Evolutionary conservation across 2,888 invertebrate genomes (phyloP).

Genomic region (Aelia acuminata): DNA sequence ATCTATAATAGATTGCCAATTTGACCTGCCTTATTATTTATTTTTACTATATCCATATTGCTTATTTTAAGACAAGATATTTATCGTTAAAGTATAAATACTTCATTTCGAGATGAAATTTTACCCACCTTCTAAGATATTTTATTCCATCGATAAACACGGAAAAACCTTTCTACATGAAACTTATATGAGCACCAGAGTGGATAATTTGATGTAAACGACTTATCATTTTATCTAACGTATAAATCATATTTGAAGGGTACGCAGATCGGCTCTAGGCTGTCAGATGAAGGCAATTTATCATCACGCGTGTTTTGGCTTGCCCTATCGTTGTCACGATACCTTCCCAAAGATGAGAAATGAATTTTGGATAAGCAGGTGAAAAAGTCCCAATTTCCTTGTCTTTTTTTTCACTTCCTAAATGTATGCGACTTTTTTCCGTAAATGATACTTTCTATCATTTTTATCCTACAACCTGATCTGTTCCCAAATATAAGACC

Average conservation of each 20-base stretch:
- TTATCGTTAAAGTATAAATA: neutral
- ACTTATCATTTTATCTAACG: neutral
- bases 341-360: neutral
- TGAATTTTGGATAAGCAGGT: neutral
- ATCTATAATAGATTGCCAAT: too few relatives aligned
- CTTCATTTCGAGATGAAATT: neutral
- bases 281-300: neutral
- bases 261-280: neutral
- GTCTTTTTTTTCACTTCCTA: too few relatives aligned
- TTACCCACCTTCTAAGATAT: neutral
- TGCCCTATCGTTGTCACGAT: constrained; percentile 3
- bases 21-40: neutral
- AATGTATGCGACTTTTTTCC: too few relatives aligned
- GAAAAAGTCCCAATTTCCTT: neutral
- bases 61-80: neutral
- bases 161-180: neutral
- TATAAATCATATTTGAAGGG: constrained; percentile 13
- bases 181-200: neutral
- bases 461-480: too few relatives aligned
- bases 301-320: constrained; percentile 12
- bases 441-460: too few relatives aligned
- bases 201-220: constrained; percentile 12
- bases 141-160: neutral
- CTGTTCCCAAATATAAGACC: too few relatives aligned
- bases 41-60: neutral